Percentiles rank a stretch among this genome's conserved stretches.
Conservation (phyloP, 2,888 invertebrate species). For the Mythimna albipuncta region DNA sequence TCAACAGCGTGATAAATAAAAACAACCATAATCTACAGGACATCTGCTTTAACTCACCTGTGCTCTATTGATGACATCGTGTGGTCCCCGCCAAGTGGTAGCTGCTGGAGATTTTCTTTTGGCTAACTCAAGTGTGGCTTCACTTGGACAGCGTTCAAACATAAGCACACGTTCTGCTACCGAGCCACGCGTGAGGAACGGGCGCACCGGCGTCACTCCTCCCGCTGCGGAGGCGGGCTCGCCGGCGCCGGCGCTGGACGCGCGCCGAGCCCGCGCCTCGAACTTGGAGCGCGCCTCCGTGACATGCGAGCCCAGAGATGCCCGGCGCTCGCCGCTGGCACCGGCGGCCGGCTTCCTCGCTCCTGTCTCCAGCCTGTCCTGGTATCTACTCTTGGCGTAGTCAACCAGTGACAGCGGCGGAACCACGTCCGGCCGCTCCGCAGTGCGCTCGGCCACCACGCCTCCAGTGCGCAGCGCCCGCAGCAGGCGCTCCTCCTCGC, state of each 20-base stretch:
- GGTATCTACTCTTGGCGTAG: conserved; percentile 92
- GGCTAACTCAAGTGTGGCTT: conserved; percentile 92
- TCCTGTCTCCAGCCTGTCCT: conserved; percentile 90
- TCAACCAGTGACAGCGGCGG: conserved; percentile 91
- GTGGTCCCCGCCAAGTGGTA: conserved; percentile 90
- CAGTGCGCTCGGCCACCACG: conserved; percentile 85
- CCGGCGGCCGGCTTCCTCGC: conserved; percentile 86
- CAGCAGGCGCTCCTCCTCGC: conserved; percentile 95
- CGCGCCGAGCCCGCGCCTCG: conserved; percentile 87
- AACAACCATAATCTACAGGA: conserved; percentile 1
- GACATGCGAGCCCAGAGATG: conserved; percentile 87
- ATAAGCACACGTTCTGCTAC: conserved; percentile 97
- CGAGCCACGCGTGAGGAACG: conserved; percentile 96
- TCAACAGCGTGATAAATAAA: conserved; percentile 14
- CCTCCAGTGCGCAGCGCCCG: conserved; percentile 94
- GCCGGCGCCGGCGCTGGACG: conserved; percentile 85
- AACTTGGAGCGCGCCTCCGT: conserved; percentile 89
- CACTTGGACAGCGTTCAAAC: conserved; percentile 97
- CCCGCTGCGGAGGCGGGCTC: conserved; percentile 80
- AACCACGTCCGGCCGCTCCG: conserved; percentile 87
- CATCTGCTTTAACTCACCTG: conserved; percentile 77
- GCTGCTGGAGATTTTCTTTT: conserved; percentile 91
- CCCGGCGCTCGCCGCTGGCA: conserved; percentile 84
- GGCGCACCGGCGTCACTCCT: conserved; percentile 92
- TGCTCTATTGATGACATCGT: conserved; percentile 90